Percentiles rank a stretch among this genome's conserved stretches.
phyloP scores from a whole-genome alignment of 1,140 invertebrate species.

The Goniozus legneri region DNA sequence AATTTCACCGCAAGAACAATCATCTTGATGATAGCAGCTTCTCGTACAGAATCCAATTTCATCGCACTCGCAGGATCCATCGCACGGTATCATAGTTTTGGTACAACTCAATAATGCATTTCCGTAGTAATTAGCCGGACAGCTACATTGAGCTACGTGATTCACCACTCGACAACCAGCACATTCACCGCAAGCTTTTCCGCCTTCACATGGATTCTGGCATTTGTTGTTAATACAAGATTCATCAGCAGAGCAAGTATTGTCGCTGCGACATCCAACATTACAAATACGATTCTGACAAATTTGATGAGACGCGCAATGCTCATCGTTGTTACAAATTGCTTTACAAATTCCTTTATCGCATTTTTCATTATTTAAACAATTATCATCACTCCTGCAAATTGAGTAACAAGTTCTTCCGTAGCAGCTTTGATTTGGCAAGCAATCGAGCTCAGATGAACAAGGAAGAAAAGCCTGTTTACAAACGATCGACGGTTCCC shows the following conservation, averaged over 20 bases:
- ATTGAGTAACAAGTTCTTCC: slow-evolving; percentile 69
- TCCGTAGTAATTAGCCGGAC: slow-evolving; percentile 74
- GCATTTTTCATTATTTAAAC: slow-evolving; percentile 80
- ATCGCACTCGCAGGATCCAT: slow-evolving; percentile 70
- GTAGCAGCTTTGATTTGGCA: slow-evolving; percentile 66
- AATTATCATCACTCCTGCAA: slow-evolving; percentile 75
- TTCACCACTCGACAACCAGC: slow-evolving; percentile 78
- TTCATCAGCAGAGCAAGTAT: slow-evolving; percentile 68
- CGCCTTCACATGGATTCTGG: slow-evolving; percentile 74
- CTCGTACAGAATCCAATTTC: slow-evolving; percentile 73
- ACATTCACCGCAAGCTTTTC: slow-evolving; percentile 72
- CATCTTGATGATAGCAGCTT: slow-evolving; percentile 62
- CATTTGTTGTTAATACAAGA: slow-evolving; percentile 82
- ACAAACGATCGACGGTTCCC: slow-evolving; percentile 72
- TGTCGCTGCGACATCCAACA: slow-evolving; percentile 77
- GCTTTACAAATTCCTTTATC: slow-evolving; percentile 74
- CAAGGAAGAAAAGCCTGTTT: slow-evolving; percentile 66
- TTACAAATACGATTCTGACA: slow-evolving; percentile 84
- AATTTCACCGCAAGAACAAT: slow-evolving; percentile 75
- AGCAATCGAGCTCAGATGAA: slow-evolving; percentile 62
- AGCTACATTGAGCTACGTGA: slow-evolving; percentile 80
- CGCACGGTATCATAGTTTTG: slow-evolving; percentile 63
- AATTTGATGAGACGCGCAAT: slow-evolving; percentile 76
- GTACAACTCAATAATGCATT: slow-evolving; percentile 74
- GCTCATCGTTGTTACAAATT: slow-evolving; percentile 79